Percentiles rank a stretch among this genome's conserved stretches.
phyloP scores from a whole-genome alignment of 2,113 vertebrate species.

The Bubo scandiacus region DNA sequence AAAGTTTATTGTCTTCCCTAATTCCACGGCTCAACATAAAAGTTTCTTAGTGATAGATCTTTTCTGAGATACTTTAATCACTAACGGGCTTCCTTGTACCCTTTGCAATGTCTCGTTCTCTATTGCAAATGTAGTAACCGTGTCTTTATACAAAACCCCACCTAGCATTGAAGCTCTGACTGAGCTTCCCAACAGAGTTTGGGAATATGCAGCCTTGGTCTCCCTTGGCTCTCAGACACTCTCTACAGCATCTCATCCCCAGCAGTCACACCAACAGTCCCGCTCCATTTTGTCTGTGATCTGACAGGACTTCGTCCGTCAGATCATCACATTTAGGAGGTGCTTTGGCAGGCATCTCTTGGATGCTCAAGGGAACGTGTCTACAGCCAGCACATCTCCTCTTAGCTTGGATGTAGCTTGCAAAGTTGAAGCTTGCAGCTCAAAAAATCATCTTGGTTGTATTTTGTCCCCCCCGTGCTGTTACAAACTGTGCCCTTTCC shows the following conservation, averaged over 20 bases:
- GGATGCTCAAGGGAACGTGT: fast-evolving
- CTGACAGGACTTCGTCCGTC: not conserved
- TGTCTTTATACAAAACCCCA: not conserved
- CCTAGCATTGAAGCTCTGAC: not conserved
- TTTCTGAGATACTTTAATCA: not conserved
- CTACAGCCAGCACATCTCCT: not conserved
- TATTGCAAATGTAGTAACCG: not conserved
- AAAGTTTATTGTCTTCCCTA: not conserved
- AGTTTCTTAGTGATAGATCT: not conserved
- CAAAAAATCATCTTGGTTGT: not conserved
- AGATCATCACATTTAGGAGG: not conserved
- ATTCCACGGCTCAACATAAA: not conserved
- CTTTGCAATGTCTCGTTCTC: not conserved
- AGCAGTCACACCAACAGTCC: fast-evolving
- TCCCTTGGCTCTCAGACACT: not conserved
- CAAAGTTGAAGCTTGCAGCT: not conserved
- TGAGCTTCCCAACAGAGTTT: not conserved
- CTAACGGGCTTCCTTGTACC: not conserved
- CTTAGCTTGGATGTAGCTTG: not conserved
- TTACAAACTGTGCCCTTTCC: not conserved
- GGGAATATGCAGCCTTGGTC: not conserved
- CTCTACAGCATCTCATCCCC: not conserved
- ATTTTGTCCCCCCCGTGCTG: not conserved
- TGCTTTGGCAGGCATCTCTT: not conserved
- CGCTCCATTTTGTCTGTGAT: not conserved